phyloP scores from a whole-genome alignment of 2,797 vertebrate genomes.

The Steatocranus sp. region DNA sequence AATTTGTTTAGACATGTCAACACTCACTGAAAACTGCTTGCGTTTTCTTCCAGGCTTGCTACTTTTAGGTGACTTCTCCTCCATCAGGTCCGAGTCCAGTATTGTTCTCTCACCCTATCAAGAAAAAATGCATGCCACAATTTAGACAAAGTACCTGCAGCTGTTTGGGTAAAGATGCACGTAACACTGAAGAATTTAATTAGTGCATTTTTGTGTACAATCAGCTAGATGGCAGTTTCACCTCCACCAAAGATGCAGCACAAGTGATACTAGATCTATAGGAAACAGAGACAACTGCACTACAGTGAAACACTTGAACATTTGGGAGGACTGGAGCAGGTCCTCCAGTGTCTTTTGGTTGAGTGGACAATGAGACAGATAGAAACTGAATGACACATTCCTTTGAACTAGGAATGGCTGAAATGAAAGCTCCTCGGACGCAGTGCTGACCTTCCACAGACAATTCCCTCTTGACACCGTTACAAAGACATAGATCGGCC shows the following conservation, averaged over 20 bases:
- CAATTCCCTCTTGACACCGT: slow-evolving; percentile 69
- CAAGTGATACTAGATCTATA: background rate
- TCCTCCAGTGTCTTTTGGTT: slow-evolving; percentile 27
- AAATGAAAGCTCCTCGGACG: slow-evolving; percentile 56
- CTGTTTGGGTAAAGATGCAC: background rate
- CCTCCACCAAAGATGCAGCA: background rate
- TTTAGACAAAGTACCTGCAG: background rate
- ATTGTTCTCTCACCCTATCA: slow-evolving; percentile 83
- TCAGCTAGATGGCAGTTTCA: background rate
- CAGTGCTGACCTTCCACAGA: slow-evolving; percentile 63
- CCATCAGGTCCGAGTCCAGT: slow-evolving; percentile 75
- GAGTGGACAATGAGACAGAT: slow-evolving; percentile 53
- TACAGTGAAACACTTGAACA: slow-evolving; percentile 37
- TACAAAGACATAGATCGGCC: slow-evolving; percentile 66
- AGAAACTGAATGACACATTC: slow-evolving; percentile 62
- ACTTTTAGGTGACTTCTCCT: slow-evolving; percentile 81
- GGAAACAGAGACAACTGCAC: background rate
- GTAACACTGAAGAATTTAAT: background rate
- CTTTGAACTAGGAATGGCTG: slow-evolving; percentile 61
- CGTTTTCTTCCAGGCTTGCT: slow-evolving; percentile 85
- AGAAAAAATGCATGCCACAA: background rate
- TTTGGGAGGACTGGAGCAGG: background rate
- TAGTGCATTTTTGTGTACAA: background rate
- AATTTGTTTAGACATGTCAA: background rate
- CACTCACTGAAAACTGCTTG: slow-evolving; percentile 87